Evolutionary conservation across 2,113 vertebrate genomes (phyloP).

Genomic region (Mustela nigripes): DNA sequence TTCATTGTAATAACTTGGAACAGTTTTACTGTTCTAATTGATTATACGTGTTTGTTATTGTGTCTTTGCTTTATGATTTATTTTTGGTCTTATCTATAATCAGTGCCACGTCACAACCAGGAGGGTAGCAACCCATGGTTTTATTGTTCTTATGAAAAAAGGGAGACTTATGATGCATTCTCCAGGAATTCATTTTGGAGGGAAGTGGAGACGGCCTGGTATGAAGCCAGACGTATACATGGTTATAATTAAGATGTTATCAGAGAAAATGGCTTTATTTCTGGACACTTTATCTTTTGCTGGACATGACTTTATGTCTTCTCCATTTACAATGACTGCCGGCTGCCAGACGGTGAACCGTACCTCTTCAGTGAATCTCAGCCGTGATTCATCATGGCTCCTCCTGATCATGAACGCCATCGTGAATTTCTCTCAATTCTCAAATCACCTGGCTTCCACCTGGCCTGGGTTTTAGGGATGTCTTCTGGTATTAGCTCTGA

Average conservation of each 20-base stretch:
- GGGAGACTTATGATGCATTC: conserved; percentile 12
- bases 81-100: conserved; percentile 15
- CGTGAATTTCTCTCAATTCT: background rate
- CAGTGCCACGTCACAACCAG: background rate
- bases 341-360: background rate
- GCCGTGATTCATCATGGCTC: background rate
- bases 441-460: background rate
- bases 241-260: conserved; percentile 26
- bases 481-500: background rate
- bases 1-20: background rate
- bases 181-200: conserved; percentile 56
- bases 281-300: background rate
- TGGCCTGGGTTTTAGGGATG: background rate
- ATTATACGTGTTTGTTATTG: background rate
- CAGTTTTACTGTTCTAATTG: conserved; percentile 1
- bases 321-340: background rate
- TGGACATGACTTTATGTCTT: background rate
- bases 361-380: background rate
- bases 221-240: conserved; percentile 39
- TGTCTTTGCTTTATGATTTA: conserved; percentile 22
- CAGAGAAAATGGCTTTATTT: conserved; percentile 52
- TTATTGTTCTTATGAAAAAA: conserved; percentile 43
- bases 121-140: background rate
- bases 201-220: background rate
- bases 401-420: background rate